Percentiles rank a stretch among this genome's conserved stretches.
Evolutionary conservation across 2,888 invertebrate species (phyloP).

Genomic region (Acrobasis repandana): DNA sequence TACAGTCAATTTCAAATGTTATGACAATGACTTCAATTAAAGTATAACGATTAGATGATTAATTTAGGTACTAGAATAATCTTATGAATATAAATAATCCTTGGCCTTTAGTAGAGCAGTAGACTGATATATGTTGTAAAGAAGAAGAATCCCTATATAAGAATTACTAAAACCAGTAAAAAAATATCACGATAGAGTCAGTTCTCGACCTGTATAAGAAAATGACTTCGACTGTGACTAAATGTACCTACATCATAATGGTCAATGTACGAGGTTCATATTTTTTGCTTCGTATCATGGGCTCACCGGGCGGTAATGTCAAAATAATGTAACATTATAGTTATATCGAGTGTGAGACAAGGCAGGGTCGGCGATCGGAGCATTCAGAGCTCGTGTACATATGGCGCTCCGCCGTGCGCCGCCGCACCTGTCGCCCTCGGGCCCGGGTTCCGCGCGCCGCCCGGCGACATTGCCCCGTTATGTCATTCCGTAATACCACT

Average conservation of each 20-base stretch:
- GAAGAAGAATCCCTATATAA: too few species aligned
- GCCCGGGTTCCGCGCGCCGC: slow-evolving; percentile 37
- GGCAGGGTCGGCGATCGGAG: slow-evolving; percentile 38
- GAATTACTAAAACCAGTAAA: too few species aligned
- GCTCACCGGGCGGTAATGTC: slow-evolving; percentile 1
- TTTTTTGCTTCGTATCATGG: neutral
- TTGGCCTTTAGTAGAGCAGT: too few species aligned
- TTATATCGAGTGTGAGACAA: slow-evolving; percentile 24
- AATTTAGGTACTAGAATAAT: too few species aligned
- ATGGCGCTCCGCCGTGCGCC: slow-evolving; percentile 33
- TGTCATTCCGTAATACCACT: slow-evolving; percentile 68
- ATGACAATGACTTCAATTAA: too few species aligned
- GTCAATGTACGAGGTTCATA: neutral
- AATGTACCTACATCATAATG: neutral
- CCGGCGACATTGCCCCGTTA: slow-evolving; percentile 61
- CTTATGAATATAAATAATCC: too few species aligned
- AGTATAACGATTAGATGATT: too few species aligned
- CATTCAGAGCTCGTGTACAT: slow-evolving; percentile 32
- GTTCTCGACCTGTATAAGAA: neutral
- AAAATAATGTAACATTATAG: slow-evolving; percentile 13
- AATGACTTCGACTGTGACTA: neutral
- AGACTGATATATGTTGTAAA: too few species aligned
- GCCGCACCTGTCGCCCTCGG: neutral
- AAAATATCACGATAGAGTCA: neutral
- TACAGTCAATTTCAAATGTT: too few species aligned